Base-by-base conservation (phyloP, 2,888 invertebrate genomes). In the Eubasilissa splendida region DNA sequence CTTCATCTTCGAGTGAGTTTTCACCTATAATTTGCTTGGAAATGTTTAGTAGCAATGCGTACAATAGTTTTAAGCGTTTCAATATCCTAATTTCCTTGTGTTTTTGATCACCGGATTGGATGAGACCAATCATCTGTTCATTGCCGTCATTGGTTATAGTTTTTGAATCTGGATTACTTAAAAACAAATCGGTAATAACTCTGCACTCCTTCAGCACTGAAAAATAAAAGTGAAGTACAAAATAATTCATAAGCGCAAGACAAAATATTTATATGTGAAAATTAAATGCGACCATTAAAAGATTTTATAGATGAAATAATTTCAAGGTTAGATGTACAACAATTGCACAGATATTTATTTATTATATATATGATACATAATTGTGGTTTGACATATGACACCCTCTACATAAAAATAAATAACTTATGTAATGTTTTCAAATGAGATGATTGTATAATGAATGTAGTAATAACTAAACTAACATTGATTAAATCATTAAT, bases 141-240 rank as follows among this genome's bases (percentile, higher is more conserved):
- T 14, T 14, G 12, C 14, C 14, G 50, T 2, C 12, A 31, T 14
- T 76, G 14, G 78, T 14, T 60, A 9, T 52, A 33, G 54, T 58
- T 33, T 50, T 59, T 52, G 12, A 22, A 56, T 54, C 58, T 65
- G 75, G 77, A 42, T 75, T 79, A 52, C 54, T 73, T n/a, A 82
- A 75, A 75, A 83, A 83, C 31, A 82, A 33, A 42, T 80, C 66
- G 31, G 71, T 54, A 14, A 82, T 80, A 14, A 58, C 77, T 56
- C 76, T 53, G 73, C 83, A 83, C 80, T 83, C 83, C 56, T 79
- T 82, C 10, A 83, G 42, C 10, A 80, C 83, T 83, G 54, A 33
- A 81, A 79, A n/a, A 74, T n/a, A 70, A 12, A 65, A 22, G 53
- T 65, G 11, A 65, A 22, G 53, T 65, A 11, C 11, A 10, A 11